Base-by-base conservation (phyloP, 1,140 invertebrate genomes). In the Camponotus pennsylvanicus region DNA sequence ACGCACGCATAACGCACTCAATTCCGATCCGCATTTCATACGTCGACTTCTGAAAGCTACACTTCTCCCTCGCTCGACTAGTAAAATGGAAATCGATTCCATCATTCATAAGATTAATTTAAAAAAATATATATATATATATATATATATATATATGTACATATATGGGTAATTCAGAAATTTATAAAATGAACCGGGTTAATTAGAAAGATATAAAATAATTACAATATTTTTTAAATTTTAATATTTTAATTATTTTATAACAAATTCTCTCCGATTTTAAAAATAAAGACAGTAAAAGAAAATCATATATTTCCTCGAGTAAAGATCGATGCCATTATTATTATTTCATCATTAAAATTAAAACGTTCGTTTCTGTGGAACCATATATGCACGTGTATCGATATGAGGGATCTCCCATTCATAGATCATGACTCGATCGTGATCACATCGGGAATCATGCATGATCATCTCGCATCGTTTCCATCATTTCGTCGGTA, bases 51-150 rank as follows among this genome's bases (percentile, higher is more conserved):
- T 52, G 37, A 59, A 67, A 45, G 7, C 69, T 13, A 59, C 64
- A 32, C 78, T 80, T 37, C 66, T 80, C 66, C 49, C 3, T 70
- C 49, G 64, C 64, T 57, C 37, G 66, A 13, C 18, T 13, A 34
- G 18, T n/a, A 32, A 5, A 5, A 66, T 32, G 21, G 4, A 59
- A 13, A 45, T 59, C 11, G 13, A 40, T 21, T 42, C 21, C 21
- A 45, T 76, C 8, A n/a, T 42, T 32, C 37, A 13, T 34, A 73
- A 42, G 18, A 75, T 59, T 34, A 11, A 0, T 2, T 0, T 49
- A 49, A 49, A 49, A 49, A 7, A 49, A 49, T n/a, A n/a, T n/a
- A n/a, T n/a, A n/a, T n/a, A n/a, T n/a, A n/a, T n/a, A n/a, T n/a
- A n/a, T n/a, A n/a, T n/a, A n/a, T 0, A 49, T 49, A 13, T 49